A percentile compares a stretch with the other conserved stretches of the same genome.
phyloP scores from a whole-genome alignment of 2,113 vertebrate species.

The Bufo gargarizans region DNA sequence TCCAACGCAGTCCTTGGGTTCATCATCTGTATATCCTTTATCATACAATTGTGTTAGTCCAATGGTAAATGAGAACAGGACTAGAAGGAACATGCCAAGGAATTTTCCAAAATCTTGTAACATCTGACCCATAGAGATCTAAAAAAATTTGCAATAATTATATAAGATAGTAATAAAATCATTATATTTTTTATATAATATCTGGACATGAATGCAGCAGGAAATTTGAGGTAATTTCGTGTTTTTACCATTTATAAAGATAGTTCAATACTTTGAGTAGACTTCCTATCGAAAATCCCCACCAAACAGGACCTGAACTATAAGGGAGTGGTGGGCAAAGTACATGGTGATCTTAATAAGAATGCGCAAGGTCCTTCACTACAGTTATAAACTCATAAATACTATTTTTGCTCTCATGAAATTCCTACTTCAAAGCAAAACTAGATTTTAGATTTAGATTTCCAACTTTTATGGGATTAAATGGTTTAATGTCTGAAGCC shows the following conservation, averaged over 20 bases:
- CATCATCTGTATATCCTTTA: conserved; percentile 74
- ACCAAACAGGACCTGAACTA: neutral
- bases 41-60: conserved; percentile 96
- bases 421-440: neutral
- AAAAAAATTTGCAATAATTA: conserved; percentile 36
- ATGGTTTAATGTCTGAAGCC: conserved; percentile 12
- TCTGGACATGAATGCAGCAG: neutral
- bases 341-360: neutral
- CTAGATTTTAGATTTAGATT: neutral
- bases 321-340: neutral
- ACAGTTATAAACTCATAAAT: neutral
- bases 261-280: neutral
- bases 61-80: conserved; percentile 97
- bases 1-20: conserved; percentile 87
- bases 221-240: neutral
- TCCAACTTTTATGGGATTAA: neutral
- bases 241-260: neutral
- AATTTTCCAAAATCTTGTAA: conserved; percentile 98
- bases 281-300: neutral
- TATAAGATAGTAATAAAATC: neutral
- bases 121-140: conserved; percentile 99
- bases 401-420: neutral
- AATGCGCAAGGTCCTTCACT: neutral
- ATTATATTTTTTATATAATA: neutral
- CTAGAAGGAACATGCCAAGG: conserved; percentile 95